Evolutionary conservation across 2,888 invertebrate genomes (phyloP), one percentile per base, ranked within the genome.

Genomic region (Opisthograptis luteolata): DNA sequence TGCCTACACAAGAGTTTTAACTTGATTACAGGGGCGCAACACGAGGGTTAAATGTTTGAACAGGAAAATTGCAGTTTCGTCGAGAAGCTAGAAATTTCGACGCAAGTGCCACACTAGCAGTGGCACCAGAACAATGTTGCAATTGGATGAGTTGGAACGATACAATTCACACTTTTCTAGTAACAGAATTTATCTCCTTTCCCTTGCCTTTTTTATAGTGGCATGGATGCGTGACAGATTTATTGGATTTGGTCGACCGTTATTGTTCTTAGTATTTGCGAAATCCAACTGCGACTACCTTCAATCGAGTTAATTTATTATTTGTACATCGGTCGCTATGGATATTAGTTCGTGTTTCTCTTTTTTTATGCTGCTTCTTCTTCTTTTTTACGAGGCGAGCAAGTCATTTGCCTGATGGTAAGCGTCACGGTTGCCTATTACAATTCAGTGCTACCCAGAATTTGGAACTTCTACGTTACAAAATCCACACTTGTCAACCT

Each of bases 31-130:
- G 73, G 59, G 63, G 65, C 68, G 65, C 69, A 76, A 69, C 67
- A 66, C 66, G 58, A 70, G 65, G 66, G 66, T 66, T 68, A 73
- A 76, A 75, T 75, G 64, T 73, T 79, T 71, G 60, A 72, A 72
- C 70, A 68, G 70, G 76, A 75, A 78, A 79, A 78, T 78, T 70
- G 75, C 68, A 71, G 70, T 72, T 70, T 70, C 64, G 56, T 55
- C 53, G 65, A 67, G 70, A 68, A 64, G 64, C 59, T 67, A 68
- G 60, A 72, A 78, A 76, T 79, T 70, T 67, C 64, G 64, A 59
- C 48, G 37, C 64, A 62, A 72, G 65, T 61, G 64, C 52, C 62
- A 59, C 58, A 66, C 65, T 70, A 74, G 70, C 66, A 64, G 57
- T 64, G 66, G 66, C 71, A 66, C 60, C 59, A 65, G 60, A 66